These are phyloP conservation scores for Heterochromis multidens DNA, from an alignment of 2,113 vertebrate species.

Conservation along the genomic window DNA sequence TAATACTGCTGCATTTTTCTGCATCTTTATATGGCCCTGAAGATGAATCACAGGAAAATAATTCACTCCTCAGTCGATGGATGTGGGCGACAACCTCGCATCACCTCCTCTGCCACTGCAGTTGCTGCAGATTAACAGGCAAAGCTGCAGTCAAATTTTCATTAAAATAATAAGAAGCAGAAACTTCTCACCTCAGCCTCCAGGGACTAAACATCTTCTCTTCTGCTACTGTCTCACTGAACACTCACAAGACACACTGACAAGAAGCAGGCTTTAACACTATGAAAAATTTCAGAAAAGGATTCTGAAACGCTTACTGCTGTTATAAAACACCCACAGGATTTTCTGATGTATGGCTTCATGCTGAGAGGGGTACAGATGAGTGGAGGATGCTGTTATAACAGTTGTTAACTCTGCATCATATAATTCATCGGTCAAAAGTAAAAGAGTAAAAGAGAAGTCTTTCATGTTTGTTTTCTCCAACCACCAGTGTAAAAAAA, in stretches of 20 bases:
- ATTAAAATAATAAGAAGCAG: background rate
- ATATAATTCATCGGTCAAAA: background rate
- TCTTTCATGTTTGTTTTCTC: background rate
- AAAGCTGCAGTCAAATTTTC: background rate
- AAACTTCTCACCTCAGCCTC: background rate
- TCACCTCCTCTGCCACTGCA: background rate
- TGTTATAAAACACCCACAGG: background rate
- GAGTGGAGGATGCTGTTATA: background rate
- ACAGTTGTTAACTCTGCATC: background rate
- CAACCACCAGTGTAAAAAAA: rapidly evolving
- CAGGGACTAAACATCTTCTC: background rate
- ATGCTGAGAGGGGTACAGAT: background rate
- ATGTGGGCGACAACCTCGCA: background rate
- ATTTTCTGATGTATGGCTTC: background rate
- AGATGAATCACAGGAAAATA: background rate
- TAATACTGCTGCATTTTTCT: background rate
- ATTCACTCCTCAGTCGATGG: background rate
- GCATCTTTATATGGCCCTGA: background rate
- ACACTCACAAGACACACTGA: background rate
- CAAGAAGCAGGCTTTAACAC: background rate
- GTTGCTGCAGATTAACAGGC: background rate
- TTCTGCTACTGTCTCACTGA: background rate
- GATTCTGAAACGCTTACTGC: background rate
- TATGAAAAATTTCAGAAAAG: background rate
- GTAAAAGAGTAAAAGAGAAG: background rate